phyloP scores from a whole-genome alignment of 92 coral and sea anemone species.

The Epizoanthus ramosus region DNA sequence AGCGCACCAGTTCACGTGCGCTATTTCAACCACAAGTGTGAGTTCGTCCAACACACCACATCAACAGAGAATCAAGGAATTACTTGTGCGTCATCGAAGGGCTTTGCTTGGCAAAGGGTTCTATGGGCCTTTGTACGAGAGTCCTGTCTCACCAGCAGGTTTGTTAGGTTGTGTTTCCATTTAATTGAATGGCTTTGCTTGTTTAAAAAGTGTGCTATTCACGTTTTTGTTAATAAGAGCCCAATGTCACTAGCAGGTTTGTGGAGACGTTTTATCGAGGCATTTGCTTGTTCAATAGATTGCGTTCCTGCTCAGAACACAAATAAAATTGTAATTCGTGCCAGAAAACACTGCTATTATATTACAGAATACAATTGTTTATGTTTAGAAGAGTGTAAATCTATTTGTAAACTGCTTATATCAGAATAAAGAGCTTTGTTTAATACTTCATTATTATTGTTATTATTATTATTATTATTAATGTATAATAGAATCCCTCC shows the following conservation, averaged over 20 bases:
- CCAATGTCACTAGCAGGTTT: conserved; percentile 57
- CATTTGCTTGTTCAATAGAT: no score
- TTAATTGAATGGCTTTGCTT: neutral
- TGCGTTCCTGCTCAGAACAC: no score
- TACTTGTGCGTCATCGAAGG: conserved; percentile 92
- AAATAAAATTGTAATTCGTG: no score
- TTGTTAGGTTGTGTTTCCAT: neutral
- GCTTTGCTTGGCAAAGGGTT: conserved; percentile 96
- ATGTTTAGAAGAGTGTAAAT: no score
- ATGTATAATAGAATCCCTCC: no score
- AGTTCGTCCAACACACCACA: conserved; percentile 95
- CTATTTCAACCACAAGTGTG: conserved; percentile 88
- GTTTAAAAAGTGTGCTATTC: conserved; percentile 97
- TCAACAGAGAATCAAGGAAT: conserved; percentile 94
- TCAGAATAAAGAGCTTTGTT: no score
- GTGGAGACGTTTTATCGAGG: neutral
- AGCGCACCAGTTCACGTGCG: conserved; percentile 97
- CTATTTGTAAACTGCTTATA: no score
- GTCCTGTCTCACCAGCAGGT: conserved; percentile 70
- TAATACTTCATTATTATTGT: no score
- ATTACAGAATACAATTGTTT: no score
- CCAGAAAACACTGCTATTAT: no score
- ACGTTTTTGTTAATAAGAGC: neutral
- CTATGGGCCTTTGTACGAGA: conserved; percentile 91
- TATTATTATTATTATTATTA: no score